phyloP scores from a whole-genome alignment of 1,140 invertebrate genomes.

The Pachypeltis micranthus region DNA sequence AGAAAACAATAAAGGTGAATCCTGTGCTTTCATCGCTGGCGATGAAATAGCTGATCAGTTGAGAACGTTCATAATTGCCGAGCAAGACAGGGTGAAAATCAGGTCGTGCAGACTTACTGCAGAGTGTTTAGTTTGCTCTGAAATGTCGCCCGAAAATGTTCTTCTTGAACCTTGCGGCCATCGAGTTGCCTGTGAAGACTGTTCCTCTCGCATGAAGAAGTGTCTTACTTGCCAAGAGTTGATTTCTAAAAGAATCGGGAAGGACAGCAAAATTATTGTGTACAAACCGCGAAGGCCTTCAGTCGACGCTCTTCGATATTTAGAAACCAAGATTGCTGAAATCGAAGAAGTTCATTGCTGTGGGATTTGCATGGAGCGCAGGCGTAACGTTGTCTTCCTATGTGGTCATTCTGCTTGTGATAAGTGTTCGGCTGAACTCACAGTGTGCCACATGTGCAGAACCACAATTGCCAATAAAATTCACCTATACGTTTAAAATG shows the following conservation, averaged over 20 bases:
- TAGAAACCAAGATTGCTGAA: conserved; percentile 75
- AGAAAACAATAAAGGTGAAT: conserved; percentile 38
- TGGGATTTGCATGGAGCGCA: conserved; percentile 66
- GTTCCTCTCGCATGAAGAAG: conserved; percentile 66
- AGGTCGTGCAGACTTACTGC: conserved; percentile 30
- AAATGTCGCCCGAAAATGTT: conserved; percentile 47
- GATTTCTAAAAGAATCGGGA: conserved; percentile 41
- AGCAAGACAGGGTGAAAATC: conserved; percentile 10
- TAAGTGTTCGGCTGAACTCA: conserved; percentile 65
- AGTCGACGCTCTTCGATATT: conserved; percentile 54
- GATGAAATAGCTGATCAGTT: neutral
- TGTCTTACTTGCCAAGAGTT: conserved; percentile 54
- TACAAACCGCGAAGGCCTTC: conserved; percentile 44
- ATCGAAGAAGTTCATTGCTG: conserved; percentile 73
- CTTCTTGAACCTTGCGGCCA: conserved; percentile 64
- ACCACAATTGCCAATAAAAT: conserved; percentile 81
- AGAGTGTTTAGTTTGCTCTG: conserved; percentile 62
- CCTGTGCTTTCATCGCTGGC: neutral
- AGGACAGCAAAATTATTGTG: conserved; percentile 39
- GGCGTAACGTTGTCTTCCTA: conserved; percentile 70
- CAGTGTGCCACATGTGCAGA: conserved; percentile 85
- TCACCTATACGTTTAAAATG: conserved; percentile 48
- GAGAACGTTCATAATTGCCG: neutral
- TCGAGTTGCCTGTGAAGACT: conserved; percentile 61
- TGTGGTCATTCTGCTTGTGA: conserved; percentile 82